Evolutionary conservation across 64 coral and sea anemone genomes (phyloP).

Genomic region (Montipora cactus): DNA sequence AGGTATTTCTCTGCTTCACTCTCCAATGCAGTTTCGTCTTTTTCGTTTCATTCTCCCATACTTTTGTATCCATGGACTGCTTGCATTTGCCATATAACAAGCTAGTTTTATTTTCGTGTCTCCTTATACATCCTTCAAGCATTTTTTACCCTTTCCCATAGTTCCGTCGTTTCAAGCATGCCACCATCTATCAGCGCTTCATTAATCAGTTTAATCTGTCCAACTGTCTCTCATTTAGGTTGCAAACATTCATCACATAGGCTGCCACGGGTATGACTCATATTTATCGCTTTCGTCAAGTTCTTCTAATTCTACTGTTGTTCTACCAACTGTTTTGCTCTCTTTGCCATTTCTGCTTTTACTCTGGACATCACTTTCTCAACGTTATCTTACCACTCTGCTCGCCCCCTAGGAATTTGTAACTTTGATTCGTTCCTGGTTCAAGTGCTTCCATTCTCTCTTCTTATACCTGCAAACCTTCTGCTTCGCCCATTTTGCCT

Average conservation of each 20-base stretch:
- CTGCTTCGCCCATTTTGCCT: constrained; percentile 44
- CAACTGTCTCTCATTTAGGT: constrained; percentile 43
- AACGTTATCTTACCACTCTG: constrained; percentile 16
- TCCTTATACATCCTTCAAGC: constrained; percentile 27
- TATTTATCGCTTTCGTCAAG: constrained; percentile 16
- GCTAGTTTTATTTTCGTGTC: constrained; percentile 46
- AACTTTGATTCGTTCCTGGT: constrained; percentile 37
- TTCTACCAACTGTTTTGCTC: not conserved
- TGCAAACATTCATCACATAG: constrained; percentile 72
- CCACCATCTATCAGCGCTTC: constrained; percentile 34
- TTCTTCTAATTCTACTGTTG: not conserved
- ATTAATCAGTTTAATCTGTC: constrained; percentile 48
- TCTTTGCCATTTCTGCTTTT: constrained; percentile 26
- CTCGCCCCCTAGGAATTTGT: constrained; percentile 47
- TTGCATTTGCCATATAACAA: constrained; percentile 39
- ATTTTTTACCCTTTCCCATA: constrained; percentile 53
- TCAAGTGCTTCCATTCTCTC: constrained; percentile 35
- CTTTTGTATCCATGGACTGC: constrained; percentile 13
- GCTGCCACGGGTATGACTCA: constrained; percentile 59
- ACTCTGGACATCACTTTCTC: constrained; percentile 17
- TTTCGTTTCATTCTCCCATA: constrained; percentile 4
- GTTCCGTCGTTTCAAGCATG: constrained; percentile 53
- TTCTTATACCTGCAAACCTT: constrained; percentile 34
- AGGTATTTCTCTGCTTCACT: not conserved
- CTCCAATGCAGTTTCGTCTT: not conserved